Base-by-base conservation (phyloP, 2,888 invertebrate species). In the Eupithecia subumbrata region DNA sequence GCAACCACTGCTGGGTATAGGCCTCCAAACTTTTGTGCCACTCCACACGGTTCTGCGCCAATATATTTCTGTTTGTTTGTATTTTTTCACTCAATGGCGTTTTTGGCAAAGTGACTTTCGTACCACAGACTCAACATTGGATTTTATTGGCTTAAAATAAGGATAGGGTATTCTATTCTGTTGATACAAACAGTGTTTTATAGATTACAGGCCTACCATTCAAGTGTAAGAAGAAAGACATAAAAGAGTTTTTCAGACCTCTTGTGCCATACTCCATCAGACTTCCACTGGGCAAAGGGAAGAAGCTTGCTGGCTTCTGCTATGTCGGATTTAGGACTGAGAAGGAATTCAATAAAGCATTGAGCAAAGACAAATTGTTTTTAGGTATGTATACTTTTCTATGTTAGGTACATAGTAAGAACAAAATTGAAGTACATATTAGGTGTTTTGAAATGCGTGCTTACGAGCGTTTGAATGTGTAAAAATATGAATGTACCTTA, bases 251-350 rank as follows among this genome's bases (percentile, higher is more conserved):
- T 87, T 98, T 99, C 82, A 96, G 96, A 83, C 98, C 98, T 0
- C 85, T 98, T 9, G 97, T 97, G 80, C 96, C 97, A 2, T 97
- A 96, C 86, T 97, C 98, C 5, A 97, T 99, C 74, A 95, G 98
- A 78, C 91, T 98, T 66, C 98, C 98, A 0, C 89, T 95, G n/a
- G 95, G 92, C 1, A 94, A 94, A 83, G 92, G 88, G 25, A 95
- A 91, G 76, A 96, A 97, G 82, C 95, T 97, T 2, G 96, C 97
- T 86, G 98, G 98, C 9, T 97, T 98, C 84, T 98, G 98, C 63
- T 99, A 97, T 93, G 97, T 98, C n/a, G 98, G 98, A 3, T 99
- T 99, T 85, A 96, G 97, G 89, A 97, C 96, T 5, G 97, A 98
- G 85, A 96, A 96, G 79, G 97, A 97, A 80, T 95, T 97, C 85